Conservation (phyloP, 1,140 invertebrate species). For the Stratiolaelaps scimitus region DNA sequence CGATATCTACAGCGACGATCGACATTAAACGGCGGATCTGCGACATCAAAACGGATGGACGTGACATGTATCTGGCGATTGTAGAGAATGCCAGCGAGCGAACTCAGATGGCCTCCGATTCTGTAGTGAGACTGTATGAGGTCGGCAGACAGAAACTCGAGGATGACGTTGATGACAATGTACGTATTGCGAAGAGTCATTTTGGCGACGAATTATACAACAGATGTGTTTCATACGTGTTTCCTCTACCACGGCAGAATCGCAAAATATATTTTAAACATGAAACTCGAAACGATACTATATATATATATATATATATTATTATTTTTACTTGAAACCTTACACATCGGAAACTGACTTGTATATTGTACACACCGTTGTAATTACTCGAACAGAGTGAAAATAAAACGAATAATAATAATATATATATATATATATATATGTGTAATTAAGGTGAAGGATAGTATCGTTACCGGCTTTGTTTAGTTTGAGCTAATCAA, state of each 20-base stretch:
- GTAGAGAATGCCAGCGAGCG: slow-evolving; percentile 44
- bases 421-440: too few relatives aligned
- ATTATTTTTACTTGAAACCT: too few relatives aligned
- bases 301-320: too few relatives aligned
- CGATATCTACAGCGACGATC: slow-evolving; percentile 55
- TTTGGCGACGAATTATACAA: too few relatives aligned
- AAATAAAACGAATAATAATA: too few relatives aligned
- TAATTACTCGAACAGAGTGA: too few relatives aligned
- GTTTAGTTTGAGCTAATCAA: too few relatives aligned
- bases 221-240: slow-evolving; percentile 27
- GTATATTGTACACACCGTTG: too few relatives aligned
- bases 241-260: slow-evolving; percentile 11
- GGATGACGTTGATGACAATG: slow-evolving; percentile 37
- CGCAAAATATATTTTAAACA: background rate
- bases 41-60: slow-evolving; percentile 43
- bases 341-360: too few relatives aligned
- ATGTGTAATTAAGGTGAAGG: too few relatives aligned
- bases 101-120: slow-evolving; percentile 37
- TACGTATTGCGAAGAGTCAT: slow-evolving; percentile 8
- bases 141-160: slow-evolving; percentile 43
- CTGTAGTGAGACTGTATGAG: slow-evolving; percentile 46
- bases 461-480: too few relatives aligned
- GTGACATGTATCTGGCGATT: slow-evolving; percentile 53
- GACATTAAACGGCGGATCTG: slow-evolving; percentile 59
- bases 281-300: slow-evolving; percentile 33